A percentile compares a stretch with the other conserved stretches of the same genome.
phyloP scores from a whole-genome alignment of 2,888 invertebrate species.

The Drosophila peninsularis region DNA sequence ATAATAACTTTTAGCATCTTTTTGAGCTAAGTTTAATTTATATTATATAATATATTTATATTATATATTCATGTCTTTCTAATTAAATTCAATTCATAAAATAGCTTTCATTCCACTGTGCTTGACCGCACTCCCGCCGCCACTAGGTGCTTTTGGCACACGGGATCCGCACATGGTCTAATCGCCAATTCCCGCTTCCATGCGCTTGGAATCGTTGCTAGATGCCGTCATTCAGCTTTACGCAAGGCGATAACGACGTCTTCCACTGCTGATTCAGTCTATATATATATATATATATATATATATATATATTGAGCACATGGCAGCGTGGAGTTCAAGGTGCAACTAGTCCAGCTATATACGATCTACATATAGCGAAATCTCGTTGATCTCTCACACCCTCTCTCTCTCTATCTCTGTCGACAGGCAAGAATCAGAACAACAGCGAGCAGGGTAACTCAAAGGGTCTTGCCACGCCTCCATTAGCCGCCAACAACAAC shows the following conservation, averaged over 20 bases:
- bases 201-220: slow-evolving; percentile 23
- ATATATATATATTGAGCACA: slow-evolving; percentile 17
- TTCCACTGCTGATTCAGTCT: slow-evolving; percentile 32
- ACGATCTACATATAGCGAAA: background rate
- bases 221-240: slow-evolving; percentile 22
- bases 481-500: slow-evolving; percentile 48
- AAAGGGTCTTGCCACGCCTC: slow-evolving; percentile 28
- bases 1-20: too few relatives aligned
- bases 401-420: slow-evolving; percentile 3
- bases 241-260: slow-evolving; percentile 42
- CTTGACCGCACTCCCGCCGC: background rate
- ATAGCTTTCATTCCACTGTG: slow-evolving; percentile 22
- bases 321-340: slow-evolving; percentile 43
- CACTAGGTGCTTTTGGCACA: slow-evolving; percentile 8
- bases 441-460: slow-evolving; percentile 18
- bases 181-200: slow-evolving; percentile 31
- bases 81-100: too few relatives aligned
- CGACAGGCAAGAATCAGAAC: slow-evolving; percentile 35
- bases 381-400: slow-evolving; percentile 30
- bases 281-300: background rate
- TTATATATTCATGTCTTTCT: too few relatives aligned
- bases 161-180: slow-evolving; percentile 31
- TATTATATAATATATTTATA: too few relatives aligned
- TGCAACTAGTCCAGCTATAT: slow-evolving; percentile 24
- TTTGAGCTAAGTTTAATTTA: too few relatives aligned